Evolutionary conservation across 2,888 invertebrate genomes (phyloP), one percentile per base, ranked within the genome.

Genomic region (Strigamia crassipes): DNA sequence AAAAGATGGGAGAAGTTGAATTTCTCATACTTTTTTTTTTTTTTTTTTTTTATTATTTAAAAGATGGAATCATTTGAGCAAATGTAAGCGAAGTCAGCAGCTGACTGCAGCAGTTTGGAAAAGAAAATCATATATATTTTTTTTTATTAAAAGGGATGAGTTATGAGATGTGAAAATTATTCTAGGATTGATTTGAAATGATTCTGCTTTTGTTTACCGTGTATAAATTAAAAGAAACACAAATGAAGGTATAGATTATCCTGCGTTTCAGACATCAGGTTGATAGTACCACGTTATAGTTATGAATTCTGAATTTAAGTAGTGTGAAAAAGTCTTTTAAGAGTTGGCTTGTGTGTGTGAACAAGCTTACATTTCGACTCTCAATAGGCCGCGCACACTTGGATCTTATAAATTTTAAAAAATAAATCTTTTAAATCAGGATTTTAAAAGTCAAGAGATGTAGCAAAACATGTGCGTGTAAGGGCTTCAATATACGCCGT

Each of bases 401-500:
- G 4, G 56, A 73, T 12, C 31, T 73, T 31, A 73, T 27, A 73
- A 73, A 73, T 66, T 66, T 66, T 66, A 21, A n/a, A 56, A 73
- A 31, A 73, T 73, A 73, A 73, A 73, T 31, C 73, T 73, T 73
- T 18, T 31, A 73, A 73, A 73, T 73, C 27, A 31, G 73, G 73
- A 73, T 73, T 73, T 73, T 73, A 27, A 31, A 73, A 73, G 73
- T 73, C 73, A 73, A 73, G 73, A 73, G 73, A 73, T 73, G 73
- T 73, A 73, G 73, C 73, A 73, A 73, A 73, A 73, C 73, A 73
- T 73, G 73, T 73, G 73, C 73, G 31, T 73, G 31, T 73, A 73
- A 73, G 73, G 73, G 73, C 73, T 31, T 73, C 73, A 73, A 73
- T 73, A 73, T 73, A 73, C 73, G 31, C 73, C 27, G 73, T 73